Evolutionary conservation across 2,113 vertebrate species (phyloP), one percentile per base, ranked within the genome.

Genomic region (Epinephelus lanceolatus): DNA sequence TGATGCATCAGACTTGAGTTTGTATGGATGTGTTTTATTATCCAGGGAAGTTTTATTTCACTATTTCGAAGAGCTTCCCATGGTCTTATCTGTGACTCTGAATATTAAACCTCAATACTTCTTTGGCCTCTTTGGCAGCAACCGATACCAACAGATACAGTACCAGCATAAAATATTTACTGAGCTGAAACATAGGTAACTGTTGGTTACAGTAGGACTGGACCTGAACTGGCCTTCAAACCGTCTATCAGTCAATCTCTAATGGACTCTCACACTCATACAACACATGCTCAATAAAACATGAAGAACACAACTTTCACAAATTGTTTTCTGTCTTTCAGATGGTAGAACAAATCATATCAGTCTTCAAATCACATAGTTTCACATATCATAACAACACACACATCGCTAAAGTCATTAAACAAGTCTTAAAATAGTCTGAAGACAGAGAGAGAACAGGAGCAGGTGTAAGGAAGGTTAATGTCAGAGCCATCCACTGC

Each of bases 351-450:
- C 25, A 6, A 27, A 66, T 56, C 33, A 66, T 14, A 51, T 51
- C 65, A 40, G 40, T 78, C 63, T 55, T 47, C 25, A 59, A 18
- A 47, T 78, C 25, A 60, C 76, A 69, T 25, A 13, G 33, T 12
- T 33, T 78, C 53, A 60, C 76, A 60, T 25, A 2, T 23, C 53
- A 19, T 59, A 25, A 52, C 23, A 47, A 59, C 65, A 78, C 65
- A 78, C 65, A 17, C 8, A 15, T 56, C n/a, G 8, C 3, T 23
- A 27, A 23, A 40, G 51, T 67, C 63, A 45, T 62, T 25, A 68
- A 52, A 21, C 47, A 52, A 6, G 25, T 53, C 5, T 53, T 52
- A 49, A 69, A 27, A 27, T 27, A 27, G 27, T 53, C 17, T 52
- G 25, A 33, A 33, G 49, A 69, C 18, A 61, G 15, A 45, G 21